Base-by-base conservation (phyloP, 2,888 invertebrate genomes). In the Volucella zonaria region DNA sequence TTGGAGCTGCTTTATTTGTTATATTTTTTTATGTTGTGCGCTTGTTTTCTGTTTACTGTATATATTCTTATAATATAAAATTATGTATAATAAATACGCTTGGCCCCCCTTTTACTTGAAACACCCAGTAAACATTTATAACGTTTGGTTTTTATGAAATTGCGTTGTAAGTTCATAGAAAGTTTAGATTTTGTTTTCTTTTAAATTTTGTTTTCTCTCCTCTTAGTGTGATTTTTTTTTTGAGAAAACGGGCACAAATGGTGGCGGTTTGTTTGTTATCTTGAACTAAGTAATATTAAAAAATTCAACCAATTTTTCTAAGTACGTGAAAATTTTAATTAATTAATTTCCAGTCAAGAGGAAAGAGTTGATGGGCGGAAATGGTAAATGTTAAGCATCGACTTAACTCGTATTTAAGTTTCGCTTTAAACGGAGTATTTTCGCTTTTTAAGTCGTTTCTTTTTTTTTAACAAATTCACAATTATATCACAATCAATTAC, bases 21-120 rank as follows among this genome's bases (percentile, higher is more conserved):
- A n/a, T 18, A n/a, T 18, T 42, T 47, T 47, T 1, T 74, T 74
- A 18, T 43, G 61, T 82, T 82, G 77, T 71, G 77, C 77, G 82
- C 31, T 49, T 73, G 52, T 66, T 49, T 68, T 56, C 40, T 51
- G 59, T 71, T 75, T 82, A 71, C 77, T 77, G 77, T 66, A 82
- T 82, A 82, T 82, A 52, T 82, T 70, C 79, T 74, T 79, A 79
- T 58, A 70, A 56, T 64, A 67, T 83, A 70, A 23, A 54, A 61
- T 54, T 40, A 77, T 74, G 68, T 75, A 74, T 64, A 73, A 68
- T 74, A 83, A 79, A 83, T 74, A 83, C 79, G 79, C 68, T 83
- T 83, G 82, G 82, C 82, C 82, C 82, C 82, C 79, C 82, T 79
- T 74, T 58, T 75, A 74, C 70, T 83, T 83, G 82, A 79, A 83